Evolutionary conservation across 1,140 invertebrate species (phyloP), one percentile per base, ranked within the genome.

Genomic region (Penaeus vannamei): DNA sequence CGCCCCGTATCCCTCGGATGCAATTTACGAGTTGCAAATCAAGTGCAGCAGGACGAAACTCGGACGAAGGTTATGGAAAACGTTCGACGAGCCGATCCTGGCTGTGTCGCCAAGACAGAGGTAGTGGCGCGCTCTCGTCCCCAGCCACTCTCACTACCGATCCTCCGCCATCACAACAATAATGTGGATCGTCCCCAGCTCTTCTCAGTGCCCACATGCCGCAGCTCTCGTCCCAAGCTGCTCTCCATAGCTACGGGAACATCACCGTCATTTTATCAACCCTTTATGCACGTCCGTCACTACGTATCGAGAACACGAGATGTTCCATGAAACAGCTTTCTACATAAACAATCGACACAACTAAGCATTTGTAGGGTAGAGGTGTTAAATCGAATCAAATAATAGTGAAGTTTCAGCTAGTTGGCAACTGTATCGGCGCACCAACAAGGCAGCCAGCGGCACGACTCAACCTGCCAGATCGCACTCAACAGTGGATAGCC

Each of bases 131-230:
- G 88, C 88, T 90, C 88, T 90, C 88, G 88, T 90, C 88, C 88
- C 88, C 84, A 90, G 88, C 88, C 84, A 85, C 84, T 90, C 88
- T 90, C 88, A 85, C 88, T 85, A 89, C 82, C 87, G 82, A 80
- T 82, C 88, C 88, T 90, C 88, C 84, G 88, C 88, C 88, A 90
- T 90, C 88, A 90, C 84, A 90, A 90, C 88, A 90, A 90, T 90
- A 90, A 90, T 85, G 87, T 84, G 81, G 62, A 76, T 85, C 88
- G 83, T 90, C 88, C 88, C 88, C 20, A 90, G 88, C 88, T 46
- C 84, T 86, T 90, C 83, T 90, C 88, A 26, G 61, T 17, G 17
- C 88, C 84, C 84, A 90, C 88, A 90, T 90, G 88, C 88, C 88
- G 88, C 88, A 85, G 80, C 88, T 90, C 88, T 90, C 88, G 84